phyloP scores from a whole-genome alignment of 2,113 vertebrate species.

The Ptychochromis oligacanthus region DNA sequence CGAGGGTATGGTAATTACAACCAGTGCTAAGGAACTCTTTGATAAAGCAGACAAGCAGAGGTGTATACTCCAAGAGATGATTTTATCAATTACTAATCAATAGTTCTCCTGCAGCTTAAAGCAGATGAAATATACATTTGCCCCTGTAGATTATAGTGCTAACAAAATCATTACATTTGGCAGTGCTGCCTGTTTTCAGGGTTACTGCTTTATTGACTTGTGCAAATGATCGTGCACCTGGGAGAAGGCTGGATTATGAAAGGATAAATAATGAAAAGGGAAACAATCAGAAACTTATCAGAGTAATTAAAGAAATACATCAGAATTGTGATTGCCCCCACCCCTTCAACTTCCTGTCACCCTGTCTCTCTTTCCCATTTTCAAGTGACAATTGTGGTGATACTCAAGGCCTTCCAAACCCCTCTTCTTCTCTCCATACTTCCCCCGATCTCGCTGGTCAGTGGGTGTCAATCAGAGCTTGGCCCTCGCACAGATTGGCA shows the following conservation, averaged over 20 bases:
- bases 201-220: slow-evolving; percentile 68
- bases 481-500: slow-evolving; percentile 85
- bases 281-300: slow-evolving; percentile 29
- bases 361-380: slow-evolving; percentile 27
- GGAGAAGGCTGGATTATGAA: slow-evolving; percentile 44
- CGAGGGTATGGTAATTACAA: slow-evolving; percentile 53
- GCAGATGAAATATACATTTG: slow-evolving; percentile 68
- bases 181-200: slow-evolving; percentile 61
- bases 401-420: slow-evolving; percentile 63
- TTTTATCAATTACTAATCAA: slow-evolving; percentile 75
- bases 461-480: slow-evolving; percentile 90
- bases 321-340: no score
- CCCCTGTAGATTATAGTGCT: slow-evolving; percentile 37
- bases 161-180: slow-evolving; percentile 61
- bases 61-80: slow-evolving; percentile 59
- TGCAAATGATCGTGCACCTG: slow-evolving; percentile 67
- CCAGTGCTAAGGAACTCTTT: slow-evolving; percentile 44
- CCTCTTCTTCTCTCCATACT: slow-evolving; percentile 35
- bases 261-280: slow-evolving; percentile 60
- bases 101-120: slow-evolving; percentile 65
- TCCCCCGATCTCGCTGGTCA: slow-evolving; percentile 81
- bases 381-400: slow-evolving; percentile 71
- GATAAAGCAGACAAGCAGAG: slow-evolving; percentile 34
- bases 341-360: slow-evolving; percentile 3
- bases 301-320: slow-evolving; percentile 20